Evolutionary conservation across 2,113 vertebrate species (phyloP).

Genomic region (Saimiri boliviensis): DNA sequence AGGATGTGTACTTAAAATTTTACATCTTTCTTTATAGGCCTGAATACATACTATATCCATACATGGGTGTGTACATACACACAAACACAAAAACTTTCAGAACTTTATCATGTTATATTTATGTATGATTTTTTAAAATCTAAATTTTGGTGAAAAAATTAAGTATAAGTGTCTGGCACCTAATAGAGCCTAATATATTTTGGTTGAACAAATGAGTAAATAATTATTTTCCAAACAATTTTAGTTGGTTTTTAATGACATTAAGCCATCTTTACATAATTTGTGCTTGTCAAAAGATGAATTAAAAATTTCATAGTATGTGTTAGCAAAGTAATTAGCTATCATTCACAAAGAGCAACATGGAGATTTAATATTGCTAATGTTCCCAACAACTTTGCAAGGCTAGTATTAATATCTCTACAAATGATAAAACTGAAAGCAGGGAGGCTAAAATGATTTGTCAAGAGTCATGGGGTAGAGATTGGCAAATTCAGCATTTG

Average conservation of each 20-base stretch:
- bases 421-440: neutral
- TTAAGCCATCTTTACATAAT: neutral
- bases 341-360: neutral
- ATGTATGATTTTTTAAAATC: neutral
- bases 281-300: neutral
- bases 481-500: neutral
- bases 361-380: neutral
- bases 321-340: neutral
- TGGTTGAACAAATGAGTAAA: neutral
- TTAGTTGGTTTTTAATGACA: conserved; percentile 3
- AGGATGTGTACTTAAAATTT: neutral
- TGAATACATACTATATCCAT: neutral
- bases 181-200: neutral
- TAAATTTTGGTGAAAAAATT: neutral
- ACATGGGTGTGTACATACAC: neutral
- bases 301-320: neutral
- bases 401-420: neutral
- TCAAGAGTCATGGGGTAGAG: neutral
- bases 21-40: neutral
- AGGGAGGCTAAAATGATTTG: neutral
- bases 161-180: neutral
- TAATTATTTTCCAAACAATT: neutral
- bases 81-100: neutral
- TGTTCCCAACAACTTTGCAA: neutral
- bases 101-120: neutral